phyloP scores from a whole-genome alignment of 2,113 vertebrate genomes.

The Heterotilapia buettikoferi region DNA sequence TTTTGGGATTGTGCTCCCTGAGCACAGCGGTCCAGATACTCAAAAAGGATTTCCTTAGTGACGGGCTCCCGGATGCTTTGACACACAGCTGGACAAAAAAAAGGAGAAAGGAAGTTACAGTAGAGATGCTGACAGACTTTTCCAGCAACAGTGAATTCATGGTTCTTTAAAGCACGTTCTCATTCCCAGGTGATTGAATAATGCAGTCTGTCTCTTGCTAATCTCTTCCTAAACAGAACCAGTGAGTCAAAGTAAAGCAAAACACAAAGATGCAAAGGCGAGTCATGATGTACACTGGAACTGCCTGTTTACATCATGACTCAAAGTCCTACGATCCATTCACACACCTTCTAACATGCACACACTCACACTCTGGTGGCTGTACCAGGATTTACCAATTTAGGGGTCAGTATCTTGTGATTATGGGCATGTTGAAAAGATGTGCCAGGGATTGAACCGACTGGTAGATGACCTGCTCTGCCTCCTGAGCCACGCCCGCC shows the following conservation, averaged over 20 bases:
- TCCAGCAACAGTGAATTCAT: background rate
- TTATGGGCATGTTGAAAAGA: background rate
- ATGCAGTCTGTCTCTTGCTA: background rate
- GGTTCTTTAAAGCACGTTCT: background rate
- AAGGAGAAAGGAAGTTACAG: slow-evolving; percentile 8
- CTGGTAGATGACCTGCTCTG: background rate
- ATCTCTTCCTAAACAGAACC: background rate
- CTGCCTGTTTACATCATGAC: background rate
- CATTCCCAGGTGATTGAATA: background rate
- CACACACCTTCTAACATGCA: background rate
- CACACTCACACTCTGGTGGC: background rate
- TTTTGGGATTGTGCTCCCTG: slow-evolving; percentile 76
- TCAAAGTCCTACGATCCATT: background rate
- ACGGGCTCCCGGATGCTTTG: slow-evolving; percentile 93
- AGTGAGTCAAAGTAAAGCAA: background rate
- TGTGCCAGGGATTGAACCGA: background rate
- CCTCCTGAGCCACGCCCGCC: background rate
- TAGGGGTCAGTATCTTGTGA: background rate
- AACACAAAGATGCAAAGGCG: background rate
- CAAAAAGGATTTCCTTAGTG: slow-evolving; percentile 92
- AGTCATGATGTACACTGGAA: background rate
- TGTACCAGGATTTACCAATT: background rate
- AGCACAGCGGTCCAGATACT: slow-evolving; percentile 85
- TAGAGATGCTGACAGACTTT: background rate
- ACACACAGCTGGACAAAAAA: slow-evolving; percentile 82